These are phyloP conservation scores for Muscidifurax raptorellus DNA, from an alignment of 1,140 invertebrate genomes.

Conservation along the genomic window DNA sequence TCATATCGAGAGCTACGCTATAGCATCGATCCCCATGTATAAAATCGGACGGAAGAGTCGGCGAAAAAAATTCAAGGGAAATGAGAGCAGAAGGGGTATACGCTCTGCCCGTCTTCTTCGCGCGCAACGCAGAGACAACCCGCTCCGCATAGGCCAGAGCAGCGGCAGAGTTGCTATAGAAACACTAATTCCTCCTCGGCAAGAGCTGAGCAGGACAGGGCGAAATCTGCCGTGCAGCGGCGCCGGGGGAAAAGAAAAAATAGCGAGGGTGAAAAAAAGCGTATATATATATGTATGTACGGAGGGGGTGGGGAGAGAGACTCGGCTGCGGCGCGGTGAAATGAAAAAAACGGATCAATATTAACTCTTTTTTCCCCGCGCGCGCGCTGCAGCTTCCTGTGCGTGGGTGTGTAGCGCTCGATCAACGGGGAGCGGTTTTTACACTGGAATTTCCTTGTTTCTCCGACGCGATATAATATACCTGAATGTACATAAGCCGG, in stretches of 20 bases:
- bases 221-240: conserved; percentile 39
- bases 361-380: conserved; percentile 71
- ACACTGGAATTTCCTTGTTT: no score
- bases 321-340: conserved; percentile 57
- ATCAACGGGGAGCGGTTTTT: no score
- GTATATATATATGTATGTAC: no score
- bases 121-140: conserved; percentile 51
- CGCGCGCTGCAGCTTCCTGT: conserved; percentile 13
- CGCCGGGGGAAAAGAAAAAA: conserved; percentile 68
- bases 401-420: no score
- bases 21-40: no score
- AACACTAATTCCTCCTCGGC: conserved; percentile 55
- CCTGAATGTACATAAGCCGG: no score
- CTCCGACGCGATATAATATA: no score
- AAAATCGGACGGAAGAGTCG: neutral
- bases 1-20: no score
- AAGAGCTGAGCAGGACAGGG: conserved; percentile 46
- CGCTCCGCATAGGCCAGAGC: conserved; percentile 21
- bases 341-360: conserved; percentile 72
- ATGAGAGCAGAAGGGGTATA: conserved; percentile 24
- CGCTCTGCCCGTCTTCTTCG: neutral
- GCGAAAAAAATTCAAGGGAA: neutral
- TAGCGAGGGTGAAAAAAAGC: conserved; percentile 71
- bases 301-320: conserved; percentile 59
- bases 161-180: conserved; percentile 55